Percentiles rank a stretch among this genome's conserved stretches.
Conservation (phyloP, 2,888 invertebrate species). For the Bursaphelenchus okinawaensis region DNA sequence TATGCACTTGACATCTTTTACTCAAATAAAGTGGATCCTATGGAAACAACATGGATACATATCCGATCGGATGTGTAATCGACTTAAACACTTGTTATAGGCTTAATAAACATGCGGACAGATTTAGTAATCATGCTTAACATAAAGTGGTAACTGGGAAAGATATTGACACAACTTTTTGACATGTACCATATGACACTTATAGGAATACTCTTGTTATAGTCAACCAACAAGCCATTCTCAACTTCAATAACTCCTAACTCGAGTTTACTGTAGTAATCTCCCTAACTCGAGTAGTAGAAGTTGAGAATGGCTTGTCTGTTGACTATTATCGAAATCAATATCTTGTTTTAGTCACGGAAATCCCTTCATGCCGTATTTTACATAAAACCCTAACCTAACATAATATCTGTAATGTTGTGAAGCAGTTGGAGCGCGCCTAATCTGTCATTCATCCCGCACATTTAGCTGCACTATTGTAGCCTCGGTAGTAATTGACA, state of each 20-base stretch:
- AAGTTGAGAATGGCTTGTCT: background rate
- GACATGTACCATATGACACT: too few species aligned
- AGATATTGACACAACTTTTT: too few species aligned
- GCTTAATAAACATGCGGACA: background rate
- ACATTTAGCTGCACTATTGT: background rate
- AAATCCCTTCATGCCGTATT: too few species aligned
- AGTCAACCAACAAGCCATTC: background rate
- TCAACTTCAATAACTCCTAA: too few species aligned
- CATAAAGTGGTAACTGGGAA: background rate
- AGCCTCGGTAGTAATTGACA: background rate
- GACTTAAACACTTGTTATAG: background rate
- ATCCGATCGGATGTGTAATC: background rate
- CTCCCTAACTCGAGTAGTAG: too few species aligned
- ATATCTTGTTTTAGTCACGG: too few species aligned
- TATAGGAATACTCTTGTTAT: too few species aligned
- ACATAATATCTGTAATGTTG: background rate
- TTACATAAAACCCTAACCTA: too few species aligned
- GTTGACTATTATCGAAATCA: too few species aligned
- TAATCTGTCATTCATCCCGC: background rate
- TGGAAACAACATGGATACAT: background rate
- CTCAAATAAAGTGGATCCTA: background rate
- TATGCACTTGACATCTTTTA: background rate
- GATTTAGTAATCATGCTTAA: background rate
- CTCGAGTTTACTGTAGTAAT: too few species aligned
- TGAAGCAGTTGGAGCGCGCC: background rate